Conservation (phyloP, 1,140 invertebrate species). For the Leptinotarsa undecemlineata region DNA sequence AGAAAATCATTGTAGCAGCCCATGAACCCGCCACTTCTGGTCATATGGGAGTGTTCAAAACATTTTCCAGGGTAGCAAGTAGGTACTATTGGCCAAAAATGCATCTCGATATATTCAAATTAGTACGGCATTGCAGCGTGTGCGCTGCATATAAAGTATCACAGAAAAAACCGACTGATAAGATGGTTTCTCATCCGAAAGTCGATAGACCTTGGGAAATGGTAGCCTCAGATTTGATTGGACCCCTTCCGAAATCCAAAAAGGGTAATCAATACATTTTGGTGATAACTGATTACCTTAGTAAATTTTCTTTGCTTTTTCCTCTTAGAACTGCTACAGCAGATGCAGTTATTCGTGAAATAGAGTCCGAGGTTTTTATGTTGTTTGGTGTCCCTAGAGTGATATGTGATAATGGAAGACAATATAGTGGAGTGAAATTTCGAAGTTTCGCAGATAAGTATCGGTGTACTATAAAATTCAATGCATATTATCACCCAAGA, state of each 20-base stretch:
- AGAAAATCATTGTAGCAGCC: constrained; percentile 25
- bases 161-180: constrained; percentile 13
- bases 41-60: constrained; percentile 43
- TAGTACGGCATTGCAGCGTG: constrained; percentile 35
- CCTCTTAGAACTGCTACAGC: constrained; percentile 24
- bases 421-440: constrained; percentile 14
- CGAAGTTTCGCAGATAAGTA: constrained; percentile 4
- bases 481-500: not conserved
- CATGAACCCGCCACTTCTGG: constrained; percentile 33
- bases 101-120: constrained; percentile 34
- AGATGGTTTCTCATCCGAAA: constrained; percentile 38
- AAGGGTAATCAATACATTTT: constrained; percentile 28
- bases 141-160: constrained; percentile 33
- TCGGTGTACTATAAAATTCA: not conserved
- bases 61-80: constrained; percentile 20
- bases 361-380: constrained; percentile 28
- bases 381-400: constrained; percentile 35
- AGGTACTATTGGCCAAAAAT: constrained; percentile 46
- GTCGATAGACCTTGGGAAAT: constrained; percentile 13
- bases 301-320: constrained; percentile 25
- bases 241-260: constrained; percentile 10
- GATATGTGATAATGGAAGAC: constrained; percentile 18
- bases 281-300: constrained; percentile 22
- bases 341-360: not conserved
- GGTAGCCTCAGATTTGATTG: constrained; percentile 18